These are phyloP conservation scores for Temnothorax rugatulus DNA, from an alignment of 2,888 invertebrate genomes.

Conservation along the genomic window DNA sequence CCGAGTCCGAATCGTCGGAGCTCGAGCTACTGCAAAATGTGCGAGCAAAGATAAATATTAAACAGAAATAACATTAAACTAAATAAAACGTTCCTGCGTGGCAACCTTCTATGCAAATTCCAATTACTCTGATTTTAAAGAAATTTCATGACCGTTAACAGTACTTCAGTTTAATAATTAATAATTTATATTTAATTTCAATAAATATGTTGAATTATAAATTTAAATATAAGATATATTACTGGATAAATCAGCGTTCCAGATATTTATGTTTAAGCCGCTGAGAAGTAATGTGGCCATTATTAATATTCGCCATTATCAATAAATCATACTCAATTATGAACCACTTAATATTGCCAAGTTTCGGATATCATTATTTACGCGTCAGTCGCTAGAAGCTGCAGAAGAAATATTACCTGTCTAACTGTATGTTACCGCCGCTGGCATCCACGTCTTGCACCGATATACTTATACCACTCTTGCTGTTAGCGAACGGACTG, in stretches of 20 bases:
- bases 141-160: not conserved
- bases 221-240: not conserved
- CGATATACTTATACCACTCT: conserved; percentile 89
- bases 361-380: conserved; percentile 10
- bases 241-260: not conserved
- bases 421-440: conserved; percentile 89
- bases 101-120: not conserved
- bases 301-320: conserved; percentile 1
- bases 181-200: conserved; percentile 3
- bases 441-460: conserved; percentile 88
- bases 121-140: not conserved
- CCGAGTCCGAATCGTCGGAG: conserved; percentile 84
- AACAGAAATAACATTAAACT: not conserved
- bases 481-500: conserved; percentile 82
- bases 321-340: conserved; percentile 11
- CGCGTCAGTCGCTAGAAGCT: not conserved
- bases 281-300: not conserved
- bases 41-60: not conserved
- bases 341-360: not conserved
- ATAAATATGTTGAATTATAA: not conserved
- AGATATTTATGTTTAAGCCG: not conserved
- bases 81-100: not conserved
- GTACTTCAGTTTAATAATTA: not conserved
- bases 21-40: conserved; percentile 79
- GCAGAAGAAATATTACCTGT: conserved; percentile 85